Evolutionary conservation across 2,113 vertebrate species (phyloP), one percentile per base, ranked within the genome.

Genomic region (Tychaedon coryphoeus): DNA sequence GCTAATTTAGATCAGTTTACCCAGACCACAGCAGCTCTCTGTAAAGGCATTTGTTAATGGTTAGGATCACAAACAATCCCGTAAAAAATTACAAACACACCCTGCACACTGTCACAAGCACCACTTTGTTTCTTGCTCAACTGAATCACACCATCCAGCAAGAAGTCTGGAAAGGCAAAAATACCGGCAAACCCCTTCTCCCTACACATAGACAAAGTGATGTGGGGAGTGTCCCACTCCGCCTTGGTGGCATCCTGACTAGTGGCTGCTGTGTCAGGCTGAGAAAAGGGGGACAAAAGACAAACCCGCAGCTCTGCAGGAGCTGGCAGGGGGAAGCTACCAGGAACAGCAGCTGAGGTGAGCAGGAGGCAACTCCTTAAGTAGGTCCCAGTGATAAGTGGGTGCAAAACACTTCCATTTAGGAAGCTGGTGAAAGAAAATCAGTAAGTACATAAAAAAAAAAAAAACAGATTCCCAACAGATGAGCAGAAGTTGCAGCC

Each of bases 181-280:
- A 9, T 6, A 51, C 5, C 14, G 40, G 19, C 15, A 40, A 17
- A 33, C 0, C 8, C 34, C 38, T 17, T 54, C 34, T 66, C 47
- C 24, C 8, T 31, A 13, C 1, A 1, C 16, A 42, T 22, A 45
- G 1, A 24, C 14, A 34, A 31, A 53, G 42, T 1, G 2, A 58
- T 5, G 1, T 0, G 8, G 33, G 15, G 29, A 91, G 12, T 12
- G 5, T 48, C 51, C 43, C 43, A 45, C 43, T 45, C 43, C 42
- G 77, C 16, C 69, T 58, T 2, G 22, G 53, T 2, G 25, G 14
- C 23, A 83, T 12, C 67, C 75, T 6, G 18, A 69, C 36, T 0
- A 73, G 45, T 0, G 0, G 25, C 18, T 58, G 28, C 18, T 69
- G 8, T 12, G 28, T 9, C 54, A 61, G 33, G 42, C 50, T 66